Conservation (phyloP, 1,140 invertebrate genomes). For the Drepana arcuata region DNA sequence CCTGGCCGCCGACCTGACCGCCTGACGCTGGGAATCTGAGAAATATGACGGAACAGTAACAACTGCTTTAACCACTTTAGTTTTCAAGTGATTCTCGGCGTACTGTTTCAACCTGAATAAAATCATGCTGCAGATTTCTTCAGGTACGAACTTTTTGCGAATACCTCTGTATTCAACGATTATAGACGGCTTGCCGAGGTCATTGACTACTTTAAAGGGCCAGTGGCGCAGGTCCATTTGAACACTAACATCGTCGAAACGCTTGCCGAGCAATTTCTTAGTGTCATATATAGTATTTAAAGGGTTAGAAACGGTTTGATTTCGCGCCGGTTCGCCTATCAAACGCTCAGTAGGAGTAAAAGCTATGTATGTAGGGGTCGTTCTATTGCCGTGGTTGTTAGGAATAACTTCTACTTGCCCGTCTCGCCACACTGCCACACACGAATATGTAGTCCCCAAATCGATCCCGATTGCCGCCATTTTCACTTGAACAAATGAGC, state of each 20-base stretch:
- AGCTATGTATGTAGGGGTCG: slow-evolving; percentile 92
- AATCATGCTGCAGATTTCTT: slow-evolving; percentile 92
- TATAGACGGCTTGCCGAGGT: slow-evolving; percentile 81
- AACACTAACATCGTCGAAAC: slow-evolving; percentile 82
- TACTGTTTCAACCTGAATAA: slow-evolving; percentile 83
- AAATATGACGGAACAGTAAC: slow-evolving; percentile 81
- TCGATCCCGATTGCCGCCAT: slow-evolving; percentile 80
- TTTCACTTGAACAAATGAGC: too few relatives aligned
- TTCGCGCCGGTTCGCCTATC: slow-evolving; percentile 88
- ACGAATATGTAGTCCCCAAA: slow-evolving; percentile 85
- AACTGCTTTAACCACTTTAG: slow-evolving; percentile 77
- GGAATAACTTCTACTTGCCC: slow-evolving; percentile 94
- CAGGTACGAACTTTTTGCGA: slow-evolving; percentile 83
- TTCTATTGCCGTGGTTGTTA: slow-evolving; percentile 93
- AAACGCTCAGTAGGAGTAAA: slow-evolving; percentile 91
- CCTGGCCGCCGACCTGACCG: slow-evolving; percentile 82
- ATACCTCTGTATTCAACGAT: slow-evolving; percentile 86
- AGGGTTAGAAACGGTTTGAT: slow-evolving; percentile 89
- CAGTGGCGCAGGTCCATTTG: slow-evolving; percentile 85
- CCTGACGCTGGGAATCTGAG: slow-evolving; percentile 78
- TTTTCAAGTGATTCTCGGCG: slow-evolving; percentile 73
- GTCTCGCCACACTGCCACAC: slow-evolving; percentile 85
- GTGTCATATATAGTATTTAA: slow-evolving; percentile 89
- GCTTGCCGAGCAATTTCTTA: slow-evolving; percentile 84
- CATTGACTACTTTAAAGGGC: slow-evolving; percentile 83